Conservation (phyloP, 2,797 vertebrate species). For the Gorsachius magnificus region DNA sequence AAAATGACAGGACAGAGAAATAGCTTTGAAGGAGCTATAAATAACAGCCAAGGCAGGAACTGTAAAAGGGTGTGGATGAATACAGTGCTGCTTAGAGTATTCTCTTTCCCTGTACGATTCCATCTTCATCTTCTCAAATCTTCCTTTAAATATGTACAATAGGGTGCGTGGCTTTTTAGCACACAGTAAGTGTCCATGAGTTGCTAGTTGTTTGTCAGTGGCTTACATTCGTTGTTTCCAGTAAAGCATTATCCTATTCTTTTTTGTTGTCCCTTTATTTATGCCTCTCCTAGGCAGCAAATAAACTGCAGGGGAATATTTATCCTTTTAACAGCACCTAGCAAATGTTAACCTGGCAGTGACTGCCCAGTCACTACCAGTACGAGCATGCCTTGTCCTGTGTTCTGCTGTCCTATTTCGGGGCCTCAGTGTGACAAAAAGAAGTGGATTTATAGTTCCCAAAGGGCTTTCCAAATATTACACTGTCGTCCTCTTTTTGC, state of each 20-base stretch:
- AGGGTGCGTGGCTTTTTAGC: background rate
- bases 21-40: background rate
- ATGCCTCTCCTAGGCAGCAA: background rate
- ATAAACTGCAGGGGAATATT: background rate
- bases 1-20: background rate
- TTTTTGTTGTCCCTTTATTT: background rate
- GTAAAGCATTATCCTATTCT: background rate
- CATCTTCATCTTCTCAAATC: background rate
- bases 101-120: background rate
- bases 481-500: fast-evolving
- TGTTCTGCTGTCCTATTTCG: background rate
- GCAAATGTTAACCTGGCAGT: background rate
- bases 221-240: background rate
- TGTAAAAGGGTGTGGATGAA: background rate
- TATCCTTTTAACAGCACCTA: background rate
- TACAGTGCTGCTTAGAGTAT: background rate
- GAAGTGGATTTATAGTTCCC: background rate
- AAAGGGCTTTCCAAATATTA: background rate
- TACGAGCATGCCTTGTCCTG: background rate
- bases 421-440: background rate
- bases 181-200: background rate
- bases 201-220: background rate
- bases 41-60: background rate
- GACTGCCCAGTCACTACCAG: background rate
- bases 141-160: background rate